Evolutionary conservation across 2,888 invertebrate species (phyloP).

Genomic region (Polydrusus cervinus): DNA sequence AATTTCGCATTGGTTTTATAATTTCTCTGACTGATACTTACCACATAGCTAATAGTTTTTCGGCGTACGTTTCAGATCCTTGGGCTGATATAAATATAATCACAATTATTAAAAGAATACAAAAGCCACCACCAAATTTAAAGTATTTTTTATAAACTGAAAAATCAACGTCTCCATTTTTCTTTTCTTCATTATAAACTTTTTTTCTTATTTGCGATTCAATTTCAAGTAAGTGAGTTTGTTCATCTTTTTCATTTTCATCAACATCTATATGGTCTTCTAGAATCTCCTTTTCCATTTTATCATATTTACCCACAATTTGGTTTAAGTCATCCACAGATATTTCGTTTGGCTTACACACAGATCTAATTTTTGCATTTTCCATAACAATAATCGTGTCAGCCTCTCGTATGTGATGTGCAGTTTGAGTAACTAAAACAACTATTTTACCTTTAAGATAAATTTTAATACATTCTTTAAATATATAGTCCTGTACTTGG

Average conservation of each 20-base stretch:
- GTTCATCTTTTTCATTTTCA: constrained; percentile 15
- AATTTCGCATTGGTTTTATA: too few relatives aligned
- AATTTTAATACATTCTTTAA: constrained; percentile 81
- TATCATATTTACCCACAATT: constrained; percentile 73
- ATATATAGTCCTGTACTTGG: constrained; percentile 85
- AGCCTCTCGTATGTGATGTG: constrained; percentile 76
- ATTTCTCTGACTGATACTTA: too few relatives aligned
- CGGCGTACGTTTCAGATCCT: constrained; percentile 59
- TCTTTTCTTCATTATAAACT: constrained; percentile 62
- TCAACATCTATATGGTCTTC: constrained; percentile 55
- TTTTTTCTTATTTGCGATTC: constrained; percentile 56
- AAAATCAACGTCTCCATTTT: constrained; percentile 60
- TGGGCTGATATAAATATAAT: constrained; percentile 57
- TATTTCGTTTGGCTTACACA: constrained; percentile 79
- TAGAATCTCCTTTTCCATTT: constrained; percentile 65
- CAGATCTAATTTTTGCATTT: constrained; percentile 74
- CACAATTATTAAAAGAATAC: constrained; percentile 54
- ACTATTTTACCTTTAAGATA: constrained; percentile 79
- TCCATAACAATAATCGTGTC: constrained; percentile 60
- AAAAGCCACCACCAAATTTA: constrained; percentile 60
- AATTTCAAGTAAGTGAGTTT: constrained; percentile 55
- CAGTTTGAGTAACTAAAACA: constrained; percentile 82
- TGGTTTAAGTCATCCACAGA: constrained; percentile 82
- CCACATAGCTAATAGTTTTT: constrained; percentile 61
- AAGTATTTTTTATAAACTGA: constrained; percentile 62